Base-by-base conservation (phyloP, 2,888 invertebrate species). In the Perizoma flavofasciatum region DNA sequence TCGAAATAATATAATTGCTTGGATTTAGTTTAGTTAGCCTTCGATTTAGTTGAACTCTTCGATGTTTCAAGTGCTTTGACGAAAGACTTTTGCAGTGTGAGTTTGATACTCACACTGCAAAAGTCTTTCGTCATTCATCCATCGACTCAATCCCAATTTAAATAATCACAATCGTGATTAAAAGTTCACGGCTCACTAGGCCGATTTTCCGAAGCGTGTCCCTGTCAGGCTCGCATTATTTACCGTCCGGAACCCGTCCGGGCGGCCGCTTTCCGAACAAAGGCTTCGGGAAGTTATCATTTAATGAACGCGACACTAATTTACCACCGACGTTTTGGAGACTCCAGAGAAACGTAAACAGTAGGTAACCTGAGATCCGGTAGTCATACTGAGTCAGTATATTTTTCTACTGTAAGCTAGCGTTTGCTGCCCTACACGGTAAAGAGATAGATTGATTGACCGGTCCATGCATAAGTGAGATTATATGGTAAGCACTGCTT, bases 251-350 rank as follows among this genome's bases (percentile, higher is more conserved):
- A 66, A 65, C 61, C 59, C 61, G 55, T 59, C 63, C 61, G 65
- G 61, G 32, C 50, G 47, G 47, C 43, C 52, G 48, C 62, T 50
- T 49, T 11, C 61, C 53, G 55, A 56, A 63, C 62, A 65, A 66
- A 70, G 67, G 59, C 66, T 64, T 54, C 68, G 60, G 64, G 64
- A 66, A 70, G 68, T 65, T 73, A 74, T 75, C 72, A 67, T 71
- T 74, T 75, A 75, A 78, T 78, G 76, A 77, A 73, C 64, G 65
- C 61, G 53, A 58, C 63, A 74, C 71, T 75, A 78, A 77, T 78
- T 80, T 75, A 68, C 68, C 54, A 58, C 60, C 57, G 56, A 65
- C 66, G 62, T 68, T 75, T 73, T 68, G 53, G 51, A 64, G 58
- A 65, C 57, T 57, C 46, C 34, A 44, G 58, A 61, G 49, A 44